Conservation (phyloP, 64 coral and sea anemone species). For the Montipora foliosa region DNA sequence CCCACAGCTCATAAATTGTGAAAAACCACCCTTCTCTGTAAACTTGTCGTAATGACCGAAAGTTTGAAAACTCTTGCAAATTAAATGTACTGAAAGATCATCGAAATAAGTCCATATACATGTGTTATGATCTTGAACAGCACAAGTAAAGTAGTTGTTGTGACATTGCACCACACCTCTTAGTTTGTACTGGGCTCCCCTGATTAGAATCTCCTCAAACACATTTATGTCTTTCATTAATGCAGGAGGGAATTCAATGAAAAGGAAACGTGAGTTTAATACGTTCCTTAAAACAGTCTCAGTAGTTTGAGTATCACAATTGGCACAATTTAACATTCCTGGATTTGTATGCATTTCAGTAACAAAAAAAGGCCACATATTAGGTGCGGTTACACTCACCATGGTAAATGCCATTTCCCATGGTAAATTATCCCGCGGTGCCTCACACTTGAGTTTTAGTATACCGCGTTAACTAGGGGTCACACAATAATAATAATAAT, state of each 20-base stretch:
- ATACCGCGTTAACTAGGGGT: no score
- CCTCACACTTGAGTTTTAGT: no score
- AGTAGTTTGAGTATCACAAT: conserved; percentile 27
- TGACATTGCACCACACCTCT: conserved; percentile 1
- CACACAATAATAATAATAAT: no score
- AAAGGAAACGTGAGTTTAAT: conserved; percentile 10
- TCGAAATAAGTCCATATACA: conserved; percentile 15
- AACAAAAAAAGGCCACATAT: conserved; percentile 36
- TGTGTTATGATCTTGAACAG: background rate
- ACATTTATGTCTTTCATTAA: conserved; percentile 17
- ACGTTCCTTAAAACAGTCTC: conserved; percentile 35
- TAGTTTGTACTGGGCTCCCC: conserved; percentile 1
- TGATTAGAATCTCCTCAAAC: background rate
- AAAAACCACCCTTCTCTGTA: background rate
- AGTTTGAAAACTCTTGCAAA: background rate
- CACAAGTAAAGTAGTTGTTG: conserved; percentile 23
- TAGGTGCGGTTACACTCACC: background rate
- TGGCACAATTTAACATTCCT: background rate
- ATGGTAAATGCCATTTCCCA: no score
- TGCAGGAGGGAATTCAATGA: conserved; percentile 40
- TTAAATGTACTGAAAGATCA: background rate
- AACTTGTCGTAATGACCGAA: background rate
- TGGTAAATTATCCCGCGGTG: no score
- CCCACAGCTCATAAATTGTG: conserved; percentile 14
- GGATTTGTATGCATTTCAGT: conserved; percentile 11